Evolutionary conservation across 2,797 vertebrate species (phyloP), one percentile per base, ranked within the genome.

Genomic region (Pitangus sulphuratus): DNA sequence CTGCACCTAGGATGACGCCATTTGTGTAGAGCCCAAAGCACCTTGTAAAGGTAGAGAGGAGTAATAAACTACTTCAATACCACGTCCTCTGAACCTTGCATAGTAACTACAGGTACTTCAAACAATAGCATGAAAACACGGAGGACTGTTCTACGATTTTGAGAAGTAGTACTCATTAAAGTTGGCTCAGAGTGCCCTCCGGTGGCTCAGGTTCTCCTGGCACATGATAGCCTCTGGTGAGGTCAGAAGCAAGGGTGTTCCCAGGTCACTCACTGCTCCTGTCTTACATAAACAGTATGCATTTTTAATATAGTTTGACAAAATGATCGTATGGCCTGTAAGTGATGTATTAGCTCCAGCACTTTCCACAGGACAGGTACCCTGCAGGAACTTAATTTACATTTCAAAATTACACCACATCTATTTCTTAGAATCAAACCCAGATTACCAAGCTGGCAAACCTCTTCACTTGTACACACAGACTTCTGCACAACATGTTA

Each of bases 151-250:
- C 5, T 16, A 15, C 9, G 9, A 22, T 21, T 40, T 15, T 53
- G 44, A 45, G 33, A 21, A 26, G 13, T 7, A 48, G 11, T 10
- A 5, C 21, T 56, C 9, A 9, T 84, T 84, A 28, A 51, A 45
- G 33, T 18, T 75, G 75, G 48, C 45, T 64, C 53, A 53, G 87
- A 56, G 57, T 91, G 93, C 95, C 93, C 93, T 89, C 93, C 33
- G 0, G 75, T 74, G 89, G 78, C 50, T 62, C 11, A 0, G 20
- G 7, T 12, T 16, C 39, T 93, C 56, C 24, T 76, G 72, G 50
- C 33, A 37, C 1, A 0, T 44, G 37, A 22, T 3, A 33, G 15
- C 22, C 50, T 44, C 42, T 3, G 15, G 28, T 1, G 0, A 58
- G 30, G 15, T 21, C 28, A 42, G 57, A 56, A 86, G 26, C 42